Evolutionary conservation across 2,888 invertebrate species (phyloP).

Genomic region (Leptinotarsa tumamoca): DNA sequence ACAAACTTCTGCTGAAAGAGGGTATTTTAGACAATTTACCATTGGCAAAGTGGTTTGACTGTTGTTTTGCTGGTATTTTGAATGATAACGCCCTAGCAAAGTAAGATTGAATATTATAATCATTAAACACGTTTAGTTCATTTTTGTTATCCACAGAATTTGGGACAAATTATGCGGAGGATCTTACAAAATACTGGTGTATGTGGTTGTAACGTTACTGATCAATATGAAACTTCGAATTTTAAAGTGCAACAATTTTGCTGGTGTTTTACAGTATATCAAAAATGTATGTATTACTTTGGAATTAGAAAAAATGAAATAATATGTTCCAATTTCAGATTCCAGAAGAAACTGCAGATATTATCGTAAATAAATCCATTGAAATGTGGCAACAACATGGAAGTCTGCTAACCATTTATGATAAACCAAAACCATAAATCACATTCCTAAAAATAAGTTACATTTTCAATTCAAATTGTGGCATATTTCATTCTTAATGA

Average conservation of each 20-base stretch:
- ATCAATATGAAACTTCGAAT: slow-evolving; percentile 78
- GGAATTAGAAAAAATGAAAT: slow-evolving; percentile 10
- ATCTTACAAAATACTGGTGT: slow-evolving; percentile 84
- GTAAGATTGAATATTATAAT: slow-evolving; percentile 63
- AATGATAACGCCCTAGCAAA: slow-evolving; percentile 83
- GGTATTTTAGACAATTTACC: slow-evolving; percentile 76
- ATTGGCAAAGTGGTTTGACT: slow-evolving; percentile 82
- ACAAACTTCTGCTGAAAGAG: slow-evolving; percentile 76
- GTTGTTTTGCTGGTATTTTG: slow-evolving; percentile 85
- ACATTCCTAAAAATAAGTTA: too few species aligned
- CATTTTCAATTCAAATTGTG: too few species aligned
- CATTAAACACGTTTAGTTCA: too few species aligned
- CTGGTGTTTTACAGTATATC: slow-evolving; percentile 75
- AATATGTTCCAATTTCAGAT: slow-evolving; percentile 69
- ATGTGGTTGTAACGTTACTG: slow-evolving; percentile 80
- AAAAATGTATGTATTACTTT: slow-evolving; percentile 70
- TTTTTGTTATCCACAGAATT: slow-evolving; percentile 71
- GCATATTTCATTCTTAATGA: too few species aligned
- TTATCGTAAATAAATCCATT: slow-evolving; percentile 86
- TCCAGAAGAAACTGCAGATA: slow-evolving; percentile 83
- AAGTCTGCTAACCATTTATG: slow-evolving; percentile 67
- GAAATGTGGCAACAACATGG: slow-evolving; percentile 89
- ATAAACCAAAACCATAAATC: slow-evolving; percentile 60
- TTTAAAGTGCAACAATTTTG: slow-evolving; percentile 72
- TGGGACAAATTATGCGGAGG: slow-evolving; percentile 92